Conservation (phyloP, 1,140 invertebrate genomes). For the Linepithema humile region DNA sequence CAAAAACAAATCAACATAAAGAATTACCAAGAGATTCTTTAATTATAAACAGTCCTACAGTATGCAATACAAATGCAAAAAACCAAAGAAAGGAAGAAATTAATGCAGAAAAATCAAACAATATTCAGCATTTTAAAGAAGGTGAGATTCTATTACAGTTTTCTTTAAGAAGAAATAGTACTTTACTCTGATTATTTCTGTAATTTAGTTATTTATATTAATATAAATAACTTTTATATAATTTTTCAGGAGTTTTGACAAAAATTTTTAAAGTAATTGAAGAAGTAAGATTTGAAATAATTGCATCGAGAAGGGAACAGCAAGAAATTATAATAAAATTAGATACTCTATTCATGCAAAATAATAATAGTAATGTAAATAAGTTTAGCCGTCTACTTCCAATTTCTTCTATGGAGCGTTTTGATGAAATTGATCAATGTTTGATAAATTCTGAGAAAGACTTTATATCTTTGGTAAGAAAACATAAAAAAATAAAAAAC, state of each 20-base stretch:
- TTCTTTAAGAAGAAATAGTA: too few species aligned
- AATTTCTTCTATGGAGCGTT: background rate
- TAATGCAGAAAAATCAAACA: background rate
- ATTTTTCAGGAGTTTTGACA: background rate
- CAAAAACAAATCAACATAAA: background rate
- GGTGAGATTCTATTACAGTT: background rate
- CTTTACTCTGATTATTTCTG: too few species aligned
- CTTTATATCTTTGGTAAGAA: background rate
- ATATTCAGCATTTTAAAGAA: background rate
- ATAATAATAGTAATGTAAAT: background rate
- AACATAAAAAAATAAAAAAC: background rate
- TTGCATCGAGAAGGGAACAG: background rate
- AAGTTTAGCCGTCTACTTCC: constrained; percentile 1
- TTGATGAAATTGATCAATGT: background rate
- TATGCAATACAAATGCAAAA: background rate
- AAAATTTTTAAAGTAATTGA: background rate
- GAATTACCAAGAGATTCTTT: background rate
- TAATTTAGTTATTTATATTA: background rate
- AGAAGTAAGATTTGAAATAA: background rate
- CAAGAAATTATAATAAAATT: background rate
- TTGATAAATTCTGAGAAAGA: background rate
- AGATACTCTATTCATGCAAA: background rate
- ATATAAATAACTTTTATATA: background rate
- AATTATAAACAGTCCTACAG: background rate
- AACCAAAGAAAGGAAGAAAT: background rate